Percentiles rank a stretch among this genome's conserved stretches.
phyloP scores from a whole-genome alignment of 2,888 invertebrate genomes.

The Argyresthia goedartella region DNA sequence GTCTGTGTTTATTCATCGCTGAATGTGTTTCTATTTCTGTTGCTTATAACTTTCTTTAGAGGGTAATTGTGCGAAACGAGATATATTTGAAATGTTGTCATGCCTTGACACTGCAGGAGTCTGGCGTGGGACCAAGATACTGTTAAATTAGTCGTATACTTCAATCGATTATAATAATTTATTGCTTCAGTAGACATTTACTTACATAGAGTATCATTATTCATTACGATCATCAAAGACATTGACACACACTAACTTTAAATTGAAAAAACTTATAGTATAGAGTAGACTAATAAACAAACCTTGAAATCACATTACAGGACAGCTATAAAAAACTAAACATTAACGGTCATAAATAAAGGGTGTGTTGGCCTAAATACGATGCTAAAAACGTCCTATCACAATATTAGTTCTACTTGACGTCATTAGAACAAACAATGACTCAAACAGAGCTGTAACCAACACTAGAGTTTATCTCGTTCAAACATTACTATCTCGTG shows the following conservation, averaged over 20 bases:
- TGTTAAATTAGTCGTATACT: background rate
- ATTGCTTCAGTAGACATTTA: too few relatives aligned
- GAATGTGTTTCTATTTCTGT: too few relatives aligned
- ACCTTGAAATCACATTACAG: too few relatives aligned
- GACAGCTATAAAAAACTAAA: too few relatives aligned
- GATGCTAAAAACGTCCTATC: conserved; percentile 12
- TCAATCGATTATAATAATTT: too few relatives aligned
- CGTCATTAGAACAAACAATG: conserved; percentile 28
- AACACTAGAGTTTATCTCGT: conserved; percentile 33
- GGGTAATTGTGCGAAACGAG: background rate
- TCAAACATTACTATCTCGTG: conserved; percentile 42
- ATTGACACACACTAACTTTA: too few relatives aligned
- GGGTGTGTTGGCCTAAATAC: background rate
- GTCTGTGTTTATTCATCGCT: too few relatives aligned
- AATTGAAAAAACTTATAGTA: too few relatives aligned
- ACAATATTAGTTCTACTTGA: conserved; percentile 30
- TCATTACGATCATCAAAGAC: too few relatives aligned
- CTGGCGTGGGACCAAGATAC: background rate
- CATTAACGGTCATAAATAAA: background rate
- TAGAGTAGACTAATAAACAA: too few relatives aligned
- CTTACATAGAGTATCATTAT: too few relatives aligned
- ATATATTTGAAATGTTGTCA: background rate
- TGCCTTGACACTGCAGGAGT: background rate
- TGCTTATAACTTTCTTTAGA: background rate
- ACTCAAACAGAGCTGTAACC: conserved; percentile 28